Percentiles rank a stretch among this genome's conserved stretches.
phyloP scores from a whole-genome alignment of 1,140 invertebrate species.

The Himalopsyche phryganea region DNA sequence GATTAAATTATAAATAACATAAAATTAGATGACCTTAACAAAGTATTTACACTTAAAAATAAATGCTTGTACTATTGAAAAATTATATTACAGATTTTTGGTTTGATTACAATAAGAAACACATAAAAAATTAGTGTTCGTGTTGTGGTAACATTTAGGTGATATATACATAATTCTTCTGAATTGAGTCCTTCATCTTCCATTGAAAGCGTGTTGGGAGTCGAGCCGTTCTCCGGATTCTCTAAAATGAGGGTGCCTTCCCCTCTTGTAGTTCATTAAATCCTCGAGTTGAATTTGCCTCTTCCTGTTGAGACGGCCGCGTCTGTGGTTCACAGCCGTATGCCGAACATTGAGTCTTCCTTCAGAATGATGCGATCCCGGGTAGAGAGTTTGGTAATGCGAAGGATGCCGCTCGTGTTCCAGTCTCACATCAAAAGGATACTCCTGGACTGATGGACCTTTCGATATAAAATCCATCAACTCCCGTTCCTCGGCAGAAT shows the following conservation, averaged over 20 bases:
- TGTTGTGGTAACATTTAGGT: constrained; percentile 29
- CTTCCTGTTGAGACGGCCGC: constrained; percentile 17
- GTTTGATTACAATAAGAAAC: constrained; percentile 27
- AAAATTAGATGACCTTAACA: constrained; percentile 1
- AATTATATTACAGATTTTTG: constrained; percentile 33
- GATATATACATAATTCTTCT: constrained; percentile 1
- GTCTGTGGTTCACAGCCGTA: constrained; percentile 22
- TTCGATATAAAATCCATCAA: constrained; percentile 21
- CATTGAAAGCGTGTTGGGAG: constrained; percentile 7
- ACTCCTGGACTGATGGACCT: constrained; percentile 17
- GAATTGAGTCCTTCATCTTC: constrained; percentile 15
- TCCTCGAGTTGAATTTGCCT: constrained; percentile 22
- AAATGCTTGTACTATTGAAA: constrained; percentile 34
- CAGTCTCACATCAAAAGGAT: constrained; percentile 18
- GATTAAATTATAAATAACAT: not conserved
- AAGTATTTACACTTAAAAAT: constrained; percentile 32
- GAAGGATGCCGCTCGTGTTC: constrained; percentile 16
- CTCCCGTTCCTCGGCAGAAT: constrained; percentile 10
- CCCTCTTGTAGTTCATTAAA: constrained; percentile 19
- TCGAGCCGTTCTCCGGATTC: constrained; percentile 13
- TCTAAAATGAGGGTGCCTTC: constrained; percentile 29
- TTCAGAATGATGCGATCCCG: constrained; percentile 14
- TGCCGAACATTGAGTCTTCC: constrained; percentile 23
- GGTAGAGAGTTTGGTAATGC: constrained; percentile 18
- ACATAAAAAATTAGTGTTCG: constrained; percentile 27